Base-by-base conservation (phyloP, 2,113 vertebrate species). In the Illadopsis cleaveri region DNA sequence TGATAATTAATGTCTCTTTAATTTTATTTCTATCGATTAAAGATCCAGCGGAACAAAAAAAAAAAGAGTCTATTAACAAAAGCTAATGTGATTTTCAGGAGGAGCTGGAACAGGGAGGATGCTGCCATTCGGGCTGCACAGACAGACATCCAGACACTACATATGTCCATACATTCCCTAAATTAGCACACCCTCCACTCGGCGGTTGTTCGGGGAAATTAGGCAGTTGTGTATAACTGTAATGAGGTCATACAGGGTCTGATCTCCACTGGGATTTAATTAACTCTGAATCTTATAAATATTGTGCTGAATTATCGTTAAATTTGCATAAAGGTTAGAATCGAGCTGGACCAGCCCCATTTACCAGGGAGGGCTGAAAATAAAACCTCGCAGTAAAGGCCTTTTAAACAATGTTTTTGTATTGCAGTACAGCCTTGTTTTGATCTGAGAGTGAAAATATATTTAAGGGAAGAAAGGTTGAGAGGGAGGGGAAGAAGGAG, bases 271-370 rank as follows among this genome's bases (percentile, higher is more conserved):
- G 97, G 96, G 97, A 97, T 97, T 98, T 97, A 97, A 98, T 98
- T 98, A 98, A 96, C 97, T 97, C 95, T 94, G 96, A 97, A 98
- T 98, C 96, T 98, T 96, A 98, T 97, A 97, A 98, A 97, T 98
- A 97, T 97, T 96, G 97, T 96, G 96, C 97, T 97, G 97, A 97
- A 97, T 96, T 97, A 96, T 61, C 86, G 95, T 88, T 93, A 94
- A 81, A 97, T 97, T 98, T 98, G 97, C 96, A 97, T 96, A 97
- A 96, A 97, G 97, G 96, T 97, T 97, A 95, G 92, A 94, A 91
- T 82, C 48, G 44, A 95, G 88, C 89, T 88, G 96, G 94, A 95
- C 94, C 80, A 60, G 79, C 77, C 91, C 91, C 85, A 45, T 86
- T 95, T 96, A 89, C 82, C 69, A 86, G 64, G 79, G 79, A 5